Conservation (phyloP, 2,797 vertebrate species). For the Urosaurus nigricauda region DNA sequence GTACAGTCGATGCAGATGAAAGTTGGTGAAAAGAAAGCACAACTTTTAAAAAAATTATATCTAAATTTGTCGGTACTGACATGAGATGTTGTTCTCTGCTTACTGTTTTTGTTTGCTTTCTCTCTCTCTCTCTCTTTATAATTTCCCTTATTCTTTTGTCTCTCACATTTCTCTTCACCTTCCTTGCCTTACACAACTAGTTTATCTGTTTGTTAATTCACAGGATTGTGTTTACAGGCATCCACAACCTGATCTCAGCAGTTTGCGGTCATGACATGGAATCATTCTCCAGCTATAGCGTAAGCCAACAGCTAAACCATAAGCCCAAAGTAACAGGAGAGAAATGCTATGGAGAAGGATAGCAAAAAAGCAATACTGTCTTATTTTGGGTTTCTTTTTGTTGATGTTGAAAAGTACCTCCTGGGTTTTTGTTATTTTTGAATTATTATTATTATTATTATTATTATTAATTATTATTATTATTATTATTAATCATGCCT, state of each 20-base stretch:
- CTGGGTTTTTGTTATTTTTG: too few relatives aligned
- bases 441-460: too few relatives aligned
- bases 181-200: too few relatives aligned
- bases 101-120: background rate
- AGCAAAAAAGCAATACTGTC: too few relatives aligned
- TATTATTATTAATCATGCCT: too few relatives aligned
- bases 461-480: too few relatives aligned
- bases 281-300: background rate
- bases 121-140: too few relatives aligned
- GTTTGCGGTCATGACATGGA: background rate
- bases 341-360: background rate
- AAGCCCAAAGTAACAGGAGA: background rate
- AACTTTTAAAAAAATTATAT: background rate
- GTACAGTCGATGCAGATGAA: too few relatives aligned
- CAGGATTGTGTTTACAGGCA: background rate
- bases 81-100: background rate
- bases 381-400: too few relatives aligned
- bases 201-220: background rate
- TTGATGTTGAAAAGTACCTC: too few relatives aligned
- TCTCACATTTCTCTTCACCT: too few relatives aligned
- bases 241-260: background rate
- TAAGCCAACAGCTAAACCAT: background rate
- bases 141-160: too few relatives aligned
- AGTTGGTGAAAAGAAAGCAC: background rate
- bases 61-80: background rate